A percentile compares a stretch with the other conserved stretches of the same genome.
Conservation (phyloP, 2,888 invertebrate genomes). For the Cryptophagus acutangulus region DNA sequence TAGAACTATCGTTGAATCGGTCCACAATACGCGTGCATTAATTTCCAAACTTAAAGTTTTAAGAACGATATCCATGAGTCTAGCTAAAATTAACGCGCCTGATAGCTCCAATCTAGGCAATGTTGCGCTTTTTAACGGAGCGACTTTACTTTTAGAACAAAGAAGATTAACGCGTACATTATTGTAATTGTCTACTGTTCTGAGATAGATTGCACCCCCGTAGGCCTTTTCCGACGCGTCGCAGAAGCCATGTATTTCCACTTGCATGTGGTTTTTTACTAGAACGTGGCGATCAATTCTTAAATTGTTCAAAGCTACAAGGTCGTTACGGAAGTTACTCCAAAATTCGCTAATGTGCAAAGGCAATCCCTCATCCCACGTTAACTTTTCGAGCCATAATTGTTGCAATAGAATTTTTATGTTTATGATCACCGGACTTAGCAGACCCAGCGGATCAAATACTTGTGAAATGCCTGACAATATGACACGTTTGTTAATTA, state of each 20-base stretch:
- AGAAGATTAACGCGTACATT: constrained; percentile 11
- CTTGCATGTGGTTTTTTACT: constrained; percentile 1
- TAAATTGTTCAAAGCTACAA: constrained; percentile 9
- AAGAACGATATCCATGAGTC: constrained; percentile 10
- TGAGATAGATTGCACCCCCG: constrained; percentile 16
- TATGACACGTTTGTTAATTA: constrained; percentile 12
- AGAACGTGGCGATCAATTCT: constrained; percentile 2
- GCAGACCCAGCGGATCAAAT: constrained; percentile 16
- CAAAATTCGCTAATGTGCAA: constrained; percentile 2
- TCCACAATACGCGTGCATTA: constrained; percentile 13
- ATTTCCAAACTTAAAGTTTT: constrained; percentile 1
- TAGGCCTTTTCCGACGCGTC: constrained; percentile 12
- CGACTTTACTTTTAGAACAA: constrained; percentile 18
- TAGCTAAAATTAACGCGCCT: constrained; percentile 14
- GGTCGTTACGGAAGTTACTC: constrained; percentile 6
- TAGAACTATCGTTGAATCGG: constrained; percentile 18
- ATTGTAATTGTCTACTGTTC: constrained; percentile 5
- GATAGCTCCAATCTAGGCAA: constrained; percentile 19
- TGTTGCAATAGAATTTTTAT: constrained; percentile 9
- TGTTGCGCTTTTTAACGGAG: constrained; percentile 16
- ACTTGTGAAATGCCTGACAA: constrained; percentile 13
- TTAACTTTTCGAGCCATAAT: constrained; percentile 11
- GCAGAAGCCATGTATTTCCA: constrained; percentile 16
- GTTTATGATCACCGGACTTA: constrained; percentile 15
- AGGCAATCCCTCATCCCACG: constrained; percentile 18